Base-by-base conservation (phyloP, 1,140 invertebrate species). In the Metopolophium dirhodum region DNA sequence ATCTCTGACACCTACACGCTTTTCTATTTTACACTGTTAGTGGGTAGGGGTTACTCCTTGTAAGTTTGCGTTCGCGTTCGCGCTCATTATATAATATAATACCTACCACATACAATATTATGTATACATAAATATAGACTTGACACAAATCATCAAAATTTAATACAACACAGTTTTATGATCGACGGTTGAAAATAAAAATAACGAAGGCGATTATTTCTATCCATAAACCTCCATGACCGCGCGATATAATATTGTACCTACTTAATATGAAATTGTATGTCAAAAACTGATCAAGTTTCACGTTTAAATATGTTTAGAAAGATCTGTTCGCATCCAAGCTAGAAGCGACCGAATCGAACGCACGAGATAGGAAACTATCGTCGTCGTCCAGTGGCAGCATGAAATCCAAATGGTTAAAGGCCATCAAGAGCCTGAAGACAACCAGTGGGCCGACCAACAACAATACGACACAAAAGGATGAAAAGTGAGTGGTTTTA, bases 341-440 rank as follows among this genome's bases (percentile, higher is more conserved):
- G 95, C 96, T 96, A 95, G 96, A 95, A 96, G 97, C 96, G 95
- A 97, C 96, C 95, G 96, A 96, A 94, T 95, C 96, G 96, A 95
- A 95, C 94, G 95, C 95, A 95, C 95, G 96, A 94, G 98, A 98
- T 95, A 96, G 98, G 85, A 98, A 98, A 96, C 96, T 98, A 95
- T 98, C 98, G 6, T 97, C 97, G 83, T 96, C 97, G 85, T 98
- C 97, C 93, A 97, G 97, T 92, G 98, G 97, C 95, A 98, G 97
- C 94, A 99, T 99, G 96, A 99, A 99, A 96, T 98, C 97, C 95
- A 99, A 99, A 96, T 99, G 99, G 99, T 96, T 99, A 94, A 99
- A 99, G 96, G 99, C 99, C 94, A 98, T 99, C 96, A 98, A 98
- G 95, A 99, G 97, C 95, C 96, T 99, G 94, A 99, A 99, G 94